Percentiles rank a stretch among this genome's conserved stretches.
phyloP scores from a whole-genome alignment of 2,113 vertebrate genomes.

The Poeciliopsis turrubarensis region DNA sequence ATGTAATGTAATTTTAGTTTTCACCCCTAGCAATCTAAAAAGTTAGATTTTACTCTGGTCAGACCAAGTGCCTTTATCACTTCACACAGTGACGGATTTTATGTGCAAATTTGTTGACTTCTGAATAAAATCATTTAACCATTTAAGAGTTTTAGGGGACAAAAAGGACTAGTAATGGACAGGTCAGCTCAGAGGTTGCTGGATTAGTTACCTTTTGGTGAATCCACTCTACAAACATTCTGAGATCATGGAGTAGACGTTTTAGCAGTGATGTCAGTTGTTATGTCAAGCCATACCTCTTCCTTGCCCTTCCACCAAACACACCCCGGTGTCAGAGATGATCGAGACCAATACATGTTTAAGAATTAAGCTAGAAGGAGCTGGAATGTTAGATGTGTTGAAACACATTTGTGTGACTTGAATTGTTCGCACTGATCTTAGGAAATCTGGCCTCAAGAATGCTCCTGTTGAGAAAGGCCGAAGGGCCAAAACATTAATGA shows the following conservation, averaged over 20 bases:
- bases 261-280: slow-evolving; percentile 65
- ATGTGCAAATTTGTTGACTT: neutral
- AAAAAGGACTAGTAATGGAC: slow-evolving; percentile 38
- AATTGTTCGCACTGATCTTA: neutral
- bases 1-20: neutral
- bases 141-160: slow-evolving; percentile 9
- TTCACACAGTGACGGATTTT: neutral
- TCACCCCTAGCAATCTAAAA: too few species aligned
- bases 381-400: slow-evolving; percentile 1
- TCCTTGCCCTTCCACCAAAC: slow-evolving; percentile 5
- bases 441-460: neutral
- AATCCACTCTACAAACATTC: slow-evolving; percentile 17
- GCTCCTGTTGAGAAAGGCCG: neutral
- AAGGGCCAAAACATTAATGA: neutral
- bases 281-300: slow-evolving; percentile 30
- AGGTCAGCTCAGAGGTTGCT: slow-evolving; percentile 48
- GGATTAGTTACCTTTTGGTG: slow-evolving; percentile 48
- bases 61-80: too few species aligned
- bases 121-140: neutral
- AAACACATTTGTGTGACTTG: neutral
- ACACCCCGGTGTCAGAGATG: slow-evolving; percentile 24
- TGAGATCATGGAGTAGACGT: slow-evolving; percentile 37
- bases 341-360: neutral
- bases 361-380: slow-evolving; percentile 22
- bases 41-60: too few species aligned